phyloP scores from a whole-genome alignment of 1,140 invertebrate species.

The Himalopsyche phryganea region DNA sequence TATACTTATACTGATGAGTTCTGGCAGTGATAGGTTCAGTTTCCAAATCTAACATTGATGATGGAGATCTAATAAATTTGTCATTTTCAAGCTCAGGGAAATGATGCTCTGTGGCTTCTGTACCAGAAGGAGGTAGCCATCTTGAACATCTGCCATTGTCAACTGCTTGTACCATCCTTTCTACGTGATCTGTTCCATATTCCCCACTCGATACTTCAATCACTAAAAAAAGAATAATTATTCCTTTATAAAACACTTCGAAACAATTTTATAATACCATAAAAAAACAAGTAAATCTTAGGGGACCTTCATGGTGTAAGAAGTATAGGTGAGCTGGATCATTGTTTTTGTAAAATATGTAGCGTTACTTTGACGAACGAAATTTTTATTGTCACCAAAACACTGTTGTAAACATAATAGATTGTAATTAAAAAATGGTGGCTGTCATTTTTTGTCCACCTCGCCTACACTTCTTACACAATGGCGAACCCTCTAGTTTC shows the following conservation, averaged over 20 bases:
- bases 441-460: too few species aligned
- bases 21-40: slow-evolving; percentile 6
- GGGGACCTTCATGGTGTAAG: too few species aligned
- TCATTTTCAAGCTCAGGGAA: background rate
- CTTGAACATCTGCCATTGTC: slow-evolving; percentile 58
- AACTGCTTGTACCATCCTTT: slow-evolving; percentile 61
- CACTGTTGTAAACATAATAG: too few species aligned
- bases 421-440: too few species aligned
- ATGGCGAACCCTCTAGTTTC: too few species aligned
- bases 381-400: too few species aligned
- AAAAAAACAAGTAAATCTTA: too few species aligned
- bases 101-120: background rate
- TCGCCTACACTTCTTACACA: too few species aligned
- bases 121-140: slow-evolving; percentile 41
- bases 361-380: too few species aligned
- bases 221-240: slow-evolving; percentile 53
- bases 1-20: slow-evolving; percentile 51
- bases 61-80: background rate
- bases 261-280: too few species aligned
- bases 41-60: slow-evolving; percentile 20
- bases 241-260: background rate
- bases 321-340: too few species aligned
- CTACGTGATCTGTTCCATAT: slow-evolving; percentile 61
- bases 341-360: too few species aligned
- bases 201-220: slow-evolving; percentile 75